Percentiles rank a stretch among this genome's conserved stretches.
Evolutionary conservation across 2,888 invertebrate species (phyloP).

Genomic region (Icerya purchasi): DNA sequence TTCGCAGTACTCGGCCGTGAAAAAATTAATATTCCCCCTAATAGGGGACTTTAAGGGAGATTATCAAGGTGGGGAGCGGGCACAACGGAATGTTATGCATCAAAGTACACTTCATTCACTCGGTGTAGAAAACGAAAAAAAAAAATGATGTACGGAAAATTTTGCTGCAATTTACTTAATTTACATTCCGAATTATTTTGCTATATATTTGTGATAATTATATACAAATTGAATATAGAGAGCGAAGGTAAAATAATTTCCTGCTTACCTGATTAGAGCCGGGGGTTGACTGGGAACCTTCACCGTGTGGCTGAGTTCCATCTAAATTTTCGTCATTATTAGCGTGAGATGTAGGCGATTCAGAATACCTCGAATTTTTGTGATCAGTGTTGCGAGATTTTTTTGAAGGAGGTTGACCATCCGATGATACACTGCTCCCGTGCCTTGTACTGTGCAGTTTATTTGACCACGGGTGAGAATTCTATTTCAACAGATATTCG

Average conservation of each 20-base stretch:
- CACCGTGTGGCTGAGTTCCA: slow-evolving; percentile 4
- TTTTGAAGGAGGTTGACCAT: slow-evolving; percentile 19
- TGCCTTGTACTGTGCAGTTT: slow-evolving; percentile 7
- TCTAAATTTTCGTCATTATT: slow-evolving; percentile 7
- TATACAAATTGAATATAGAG: background rate
- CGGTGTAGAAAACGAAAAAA: no score
- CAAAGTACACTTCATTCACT: no score
- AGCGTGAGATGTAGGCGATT: slow-evolving; percentile 8
- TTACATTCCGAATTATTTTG: no score
- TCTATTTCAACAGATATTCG: no score
- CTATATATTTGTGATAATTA: no score
- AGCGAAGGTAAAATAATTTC: background rate
- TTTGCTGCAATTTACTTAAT: no score
- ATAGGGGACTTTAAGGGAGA: no score
- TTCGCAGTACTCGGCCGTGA: no score
- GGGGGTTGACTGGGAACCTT: slow-evolving; percentile 3
- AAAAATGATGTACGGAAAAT: no score
- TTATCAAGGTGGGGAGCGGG: no score
- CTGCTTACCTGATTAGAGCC: slow-evolving; percentile 8
- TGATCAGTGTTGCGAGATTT: slow-evolving; percentile 18
- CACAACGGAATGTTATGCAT: no score
- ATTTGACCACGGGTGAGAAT: slow-evolving; percentile 7
- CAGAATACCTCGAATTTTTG: slow-evolving; percentile 16
- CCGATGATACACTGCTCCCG: slow-evolving; percentile 7
- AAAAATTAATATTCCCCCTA: no score